Percentiles rank a stretch among this genome's conserved stretches.
Evolutionary conservation across 1,140 invertebrate genomes (phyloP).

Genomic region (Gyrodactylus bullatarudis): DNA sequence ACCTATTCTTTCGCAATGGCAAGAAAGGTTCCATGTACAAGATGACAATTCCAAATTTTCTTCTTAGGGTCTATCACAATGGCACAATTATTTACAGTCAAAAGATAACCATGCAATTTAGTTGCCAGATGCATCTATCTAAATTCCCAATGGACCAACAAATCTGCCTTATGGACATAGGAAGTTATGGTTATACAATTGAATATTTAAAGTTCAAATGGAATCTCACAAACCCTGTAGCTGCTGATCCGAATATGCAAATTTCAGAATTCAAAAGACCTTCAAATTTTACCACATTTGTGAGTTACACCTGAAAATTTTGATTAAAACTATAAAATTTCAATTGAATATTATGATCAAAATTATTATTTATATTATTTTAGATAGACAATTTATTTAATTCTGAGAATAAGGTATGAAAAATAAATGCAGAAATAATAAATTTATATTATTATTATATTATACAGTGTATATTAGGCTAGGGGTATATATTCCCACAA

Average conservation of each 20-base stretch:
- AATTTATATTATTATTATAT: no score
- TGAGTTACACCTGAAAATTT: no score
- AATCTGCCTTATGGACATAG: conserved; percentile 10
- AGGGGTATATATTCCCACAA: no score
- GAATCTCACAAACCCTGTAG: not conserved
- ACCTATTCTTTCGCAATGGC: conserved; percentile 33
- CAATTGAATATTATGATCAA: no score
- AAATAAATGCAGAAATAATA: no score
- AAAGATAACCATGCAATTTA: conserved; percentile 8
- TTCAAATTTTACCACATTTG: not conserved
- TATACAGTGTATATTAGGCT: no score
- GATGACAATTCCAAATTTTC: conserved; percentile 28
- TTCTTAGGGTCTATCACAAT: conserved; percentile 27
- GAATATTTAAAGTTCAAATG: not conserved
- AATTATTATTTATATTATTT: no score
- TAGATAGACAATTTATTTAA: no score
- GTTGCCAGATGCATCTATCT: conserved; percentile 10
- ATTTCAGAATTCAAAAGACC: conserved; percentile 2
- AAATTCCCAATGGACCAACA: conserved; percentile 10
- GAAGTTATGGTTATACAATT: conserved; percentile 8
- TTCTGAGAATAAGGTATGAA: no score
- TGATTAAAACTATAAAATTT: no score
- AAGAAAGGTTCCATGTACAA: conserved; percentile 23
- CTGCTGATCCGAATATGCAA: not conserved
- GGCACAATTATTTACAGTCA: conserved; percentile 27